Conservation (phyloP, 2,113 vertebrate genomes). For the Corythoichthys haematopterus region DNA sequence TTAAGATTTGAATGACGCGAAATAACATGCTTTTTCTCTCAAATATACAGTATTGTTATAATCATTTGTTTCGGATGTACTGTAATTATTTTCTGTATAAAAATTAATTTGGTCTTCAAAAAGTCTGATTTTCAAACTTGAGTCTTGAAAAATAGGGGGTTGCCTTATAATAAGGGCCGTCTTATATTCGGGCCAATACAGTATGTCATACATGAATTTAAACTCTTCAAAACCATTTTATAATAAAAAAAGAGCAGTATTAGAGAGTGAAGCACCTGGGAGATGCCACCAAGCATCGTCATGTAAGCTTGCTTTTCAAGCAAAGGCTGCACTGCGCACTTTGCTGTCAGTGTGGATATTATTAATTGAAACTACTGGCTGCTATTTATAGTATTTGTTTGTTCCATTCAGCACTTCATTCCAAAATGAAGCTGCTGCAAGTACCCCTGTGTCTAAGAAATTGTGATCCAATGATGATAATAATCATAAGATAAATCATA, state of each 20-base stretch:
- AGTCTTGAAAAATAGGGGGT: no score
- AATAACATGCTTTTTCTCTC: no score
- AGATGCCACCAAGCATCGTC: conserved; percentile 13
- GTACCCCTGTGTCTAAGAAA: conserved; percentile 5
- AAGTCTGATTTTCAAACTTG: no score
- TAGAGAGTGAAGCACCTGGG: neutral
- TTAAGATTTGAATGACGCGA: no score
- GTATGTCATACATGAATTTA: neutral
- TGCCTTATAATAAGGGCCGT: no score
- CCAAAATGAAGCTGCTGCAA: conserved; percentile 15
- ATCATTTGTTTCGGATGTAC: no score
- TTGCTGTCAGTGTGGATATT: conserved; percentile 29
- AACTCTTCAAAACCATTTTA: neutral
- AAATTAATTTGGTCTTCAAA: no score
- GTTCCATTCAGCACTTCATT: conserved; percentile 35
- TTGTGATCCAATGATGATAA: neutral
- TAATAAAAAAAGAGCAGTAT: no score
- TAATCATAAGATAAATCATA: no score
- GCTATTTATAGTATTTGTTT: conserved; percentile 56
- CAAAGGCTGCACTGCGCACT: conserved; percentile 23
- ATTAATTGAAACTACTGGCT: conserved; percentile 49
- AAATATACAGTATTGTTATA: no score
- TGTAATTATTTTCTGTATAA: no score
- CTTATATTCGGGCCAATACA: no score
- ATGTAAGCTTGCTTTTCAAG: neutral